phyloP scores from a whole-genome alignment of 2,797 vertebrate species.

The Falco peregrinus region DNA sequence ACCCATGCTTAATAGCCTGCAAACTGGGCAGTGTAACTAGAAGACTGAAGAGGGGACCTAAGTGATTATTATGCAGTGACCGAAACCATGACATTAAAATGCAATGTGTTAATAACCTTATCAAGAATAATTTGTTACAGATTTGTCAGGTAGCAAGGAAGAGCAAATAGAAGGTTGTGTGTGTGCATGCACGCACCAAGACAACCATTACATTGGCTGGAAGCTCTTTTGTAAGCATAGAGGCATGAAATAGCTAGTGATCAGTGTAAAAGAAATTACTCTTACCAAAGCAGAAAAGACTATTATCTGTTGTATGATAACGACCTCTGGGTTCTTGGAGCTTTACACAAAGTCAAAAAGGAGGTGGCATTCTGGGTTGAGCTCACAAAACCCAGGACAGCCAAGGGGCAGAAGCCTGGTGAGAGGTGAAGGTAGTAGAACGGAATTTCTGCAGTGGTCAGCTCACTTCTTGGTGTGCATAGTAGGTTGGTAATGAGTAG shows the following conservation, averaged over 20 bases:
- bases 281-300: background rate
- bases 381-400: background rate
- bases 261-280: background rate
- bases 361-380: background rate
- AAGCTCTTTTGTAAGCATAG: background rate
- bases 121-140: background rate
- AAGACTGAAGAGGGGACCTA: background rate
- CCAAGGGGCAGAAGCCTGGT: background rate
- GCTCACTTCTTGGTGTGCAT: background rate
- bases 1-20: conserved; percentile 8
- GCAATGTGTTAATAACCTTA: background rate
- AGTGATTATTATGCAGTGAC: background rate
- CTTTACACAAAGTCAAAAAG: background rate
- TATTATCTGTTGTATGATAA: background rate
- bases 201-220: background rate
- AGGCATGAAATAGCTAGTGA: background rate
- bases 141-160: background rate
- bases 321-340: background rate
- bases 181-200: background rate
- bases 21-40: background rate
- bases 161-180: background rate
- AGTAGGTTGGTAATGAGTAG: background rate
- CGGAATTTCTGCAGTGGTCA: background rate
- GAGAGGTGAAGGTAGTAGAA: background rate
- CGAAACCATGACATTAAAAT: background rate